Evolutionary conservation across 2,888 invertebrate genomes (phyloP).

Genomic region (Anodontia alba): DNA sequence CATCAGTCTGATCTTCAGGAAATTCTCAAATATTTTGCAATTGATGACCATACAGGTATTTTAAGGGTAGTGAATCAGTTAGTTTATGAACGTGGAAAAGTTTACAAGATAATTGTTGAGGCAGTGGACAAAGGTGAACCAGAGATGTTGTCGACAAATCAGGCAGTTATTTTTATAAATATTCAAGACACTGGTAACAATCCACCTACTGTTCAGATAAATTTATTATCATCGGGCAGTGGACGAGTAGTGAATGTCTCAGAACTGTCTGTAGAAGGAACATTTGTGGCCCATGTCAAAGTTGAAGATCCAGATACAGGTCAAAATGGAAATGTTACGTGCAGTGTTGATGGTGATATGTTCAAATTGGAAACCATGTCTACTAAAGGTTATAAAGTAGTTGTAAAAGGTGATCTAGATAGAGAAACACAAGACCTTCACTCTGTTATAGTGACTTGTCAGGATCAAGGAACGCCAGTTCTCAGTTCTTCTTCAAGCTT

Average conservation of each 20-base stretch:
- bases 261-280: slow-evolving; percentile 75
- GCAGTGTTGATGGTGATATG: slow-evolving; percentile 58
- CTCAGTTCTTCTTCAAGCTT: slow-evolving; percentile 69
- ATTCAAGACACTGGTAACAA: slow-evolving; percentile 96
- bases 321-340: slow-evolving; percentile 68
- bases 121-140: slow-evolving; percentile 74
- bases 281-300: slow-evolving; percentile 80
- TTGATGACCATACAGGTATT: slow-evolving; percentile 73
- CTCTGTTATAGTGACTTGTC: slow-evolving; percentile 85
- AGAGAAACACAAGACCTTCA: slow-evolving; percentile 73
- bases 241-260: slow-evolving; percentile 67
- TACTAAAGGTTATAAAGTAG: slow-evolving; percentile 78
- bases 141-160: slow-evolving; percentile 65
- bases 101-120: slow-evolving; percentile 72
- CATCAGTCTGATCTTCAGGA: slow-evolving; percentile 63
- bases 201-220: slow-evolving; percentile 89
- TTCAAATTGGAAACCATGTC: slow-evolving; percentile 72
- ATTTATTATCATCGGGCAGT: slow-evolving; percentile 58
- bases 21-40: slow-evolving; percentile 67
- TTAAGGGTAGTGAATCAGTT: slow-evolving; percentile 72
- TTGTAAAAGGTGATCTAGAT: slow-evolving; percentile 85
- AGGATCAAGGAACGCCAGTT: slow-evolving; percentile 86
- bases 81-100: slow-evolving; percentile 71
- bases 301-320: slow-evolving; percentile 82
- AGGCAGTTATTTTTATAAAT: slow-evolving; percentile 70